phyloP scores from a whole-genome alignment of 2,888 invertebrate species.

The Tenodera sinensis region DNA sequence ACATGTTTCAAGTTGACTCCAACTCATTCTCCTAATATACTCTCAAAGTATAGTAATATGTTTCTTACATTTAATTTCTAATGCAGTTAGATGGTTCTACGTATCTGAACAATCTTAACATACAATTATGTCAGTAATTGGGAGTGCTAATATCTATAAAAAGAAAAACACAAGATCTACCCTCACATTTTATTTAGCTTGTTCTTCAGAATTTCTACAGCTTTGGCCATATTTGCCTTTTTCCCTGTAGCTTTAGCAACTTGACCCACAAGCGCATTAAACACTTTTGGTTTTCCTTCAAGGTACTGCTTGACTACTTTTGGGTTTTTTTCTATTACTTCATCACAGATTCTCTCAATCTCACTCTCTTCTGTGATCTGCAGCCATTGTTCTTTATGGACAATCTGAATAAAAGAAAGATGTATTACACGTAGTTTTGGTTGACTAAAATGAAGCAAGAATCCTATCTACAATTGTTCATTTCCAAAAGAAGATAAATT shows the following conservation, averaged over 20 bases:
- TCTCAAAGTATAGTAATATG: too few relatives aligned
- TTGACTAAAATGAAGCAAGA: too few relatives aligned
- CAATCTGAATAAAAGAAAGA: constrained; percentile 40
- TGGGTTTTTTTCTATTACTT: constrained; percentile 60
- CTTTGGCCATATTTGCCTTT: constrained; percentile 65
- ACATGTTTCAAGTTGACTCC: too few relatives aligned
- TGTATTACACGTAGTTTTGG: background rate
- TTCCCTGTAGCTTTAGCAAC: constrained; percentile 57
- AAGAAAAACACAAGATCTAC: background rate
- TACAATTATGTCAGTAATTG: too few relatives aligned
- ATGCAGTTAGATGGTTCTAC: too few relatives aligned
- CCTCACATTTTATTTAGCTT: constrained; percentile 20
- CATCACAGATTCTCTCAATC: constrained; percentile 58
- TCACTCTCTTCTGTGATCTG: constrained; percentile 59
- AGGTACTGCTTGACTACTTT: constrained; percentile 64
- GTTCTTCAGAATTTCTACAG: constrained; percentile 57
- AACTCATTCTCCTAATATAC: too few relatives aligned
- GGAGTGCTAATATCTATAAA: background rate
- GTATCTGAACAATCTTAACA: too few relatives aligned
- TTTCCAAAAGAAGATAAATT: too few relatives aligned
- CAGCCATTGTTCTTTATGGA: constrained; percentile 48
- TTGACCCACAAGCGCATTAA: constrained; percentile 61
- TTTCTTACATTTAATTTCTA: too few relatives aligned
- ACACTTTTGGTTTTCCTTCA: constrained; percentile 65
- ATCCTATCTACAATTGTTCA: too few relatives aligned